phyloP scores from a whole-genome alignment of 2,797 vertebrate genomes.

The Neopelma chrysocephalum region DNA sequence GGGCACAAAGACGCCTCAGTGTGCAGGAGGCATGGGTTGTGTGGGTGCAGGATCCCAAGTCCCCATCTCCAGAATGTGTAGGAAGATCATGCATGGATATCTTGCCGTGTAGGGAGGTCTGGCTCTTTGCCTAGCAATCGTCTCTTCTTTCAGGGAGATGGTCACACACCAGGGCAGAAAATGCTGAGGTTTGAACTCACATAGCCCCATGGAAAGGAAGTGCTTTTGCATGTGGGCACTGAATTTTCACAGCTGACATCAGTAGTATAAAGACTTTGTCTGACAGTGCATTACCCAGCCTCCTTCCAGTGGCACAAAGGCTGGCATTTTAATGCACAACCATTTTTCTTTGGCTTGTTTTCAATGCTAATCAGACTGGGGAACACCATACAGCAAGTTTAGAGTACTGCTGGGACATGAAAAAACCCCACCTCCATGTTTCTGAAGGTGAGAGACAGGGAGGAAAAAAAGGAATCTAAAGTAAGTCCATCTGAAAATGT shows the following conservation, averaged over 20 bases:
- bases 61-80: not conserved
- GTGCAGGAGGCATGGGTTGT: not conserved
- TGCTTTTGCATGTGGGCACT: slow-evolving; percentile 2
- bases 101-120: not conserved
- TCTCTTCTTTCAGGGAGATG: not conserved
- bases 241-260: slow-evolving; percentile 49
- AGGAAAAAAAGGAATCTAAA: not conserved
- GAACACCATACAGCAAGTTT: not conserved
- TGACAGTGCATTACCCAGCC: not conserved
- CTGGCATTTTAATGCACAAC: not conserved
- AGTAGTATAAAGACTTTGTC: slow-evolving; percentile 13
- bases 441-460: not conserved
- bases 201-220: not conserved
- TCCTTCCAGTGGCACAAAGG: slow-evolving; percentile 8
- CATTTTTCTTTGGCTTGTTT: not conserved
- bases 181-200: not conserved
- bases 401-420: not conserved
- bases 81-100: slow-evolving; percentile 19
- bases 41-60: not conserved
- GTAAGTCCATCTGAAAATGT: not conserved
- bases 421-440: not conserved
- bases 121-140: not conserved
- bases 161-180: slow-evolving; percentile 3
- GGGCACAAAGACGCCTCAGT: slow-evolving; percentile 1
- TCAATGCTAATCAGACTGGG: not conserved